These are phyloP conservation scores for Tachystola acroxantha DNA, from an alignment of 2,888 invertebrate species.

Conservation along the genomic window DNA sequence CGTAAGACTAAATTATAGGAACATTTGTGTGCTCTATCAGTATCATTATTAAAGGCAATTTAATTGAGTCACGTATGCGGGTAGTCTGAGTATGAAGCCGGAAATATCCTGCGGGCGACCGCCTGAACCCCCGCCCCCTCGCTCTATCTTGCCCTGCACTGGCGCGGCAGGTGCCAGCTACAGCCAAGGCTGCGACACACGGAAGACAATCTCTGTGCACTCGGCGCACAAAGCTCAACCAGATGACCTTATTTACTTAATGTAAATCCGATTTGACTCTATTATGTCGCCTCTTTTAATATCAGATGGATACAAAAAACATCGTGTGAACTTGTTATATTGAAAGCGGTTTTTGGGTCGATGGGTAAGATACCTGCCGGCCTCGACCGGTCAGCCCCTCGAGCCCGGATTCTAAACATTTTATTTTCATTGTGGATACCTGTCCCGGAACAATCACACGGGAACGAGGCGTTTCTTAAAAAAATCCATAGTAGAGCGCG, in stretches of 20 bases:
- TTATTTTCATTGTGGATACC: constrained; percentile 48
- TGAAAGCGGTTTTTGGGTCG: constrained; percentile 42
- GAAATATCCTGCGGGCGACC: constrained; percentile 39
- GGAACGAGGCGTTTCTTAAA: constrained; percentile 39
- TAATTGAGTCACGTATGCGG: constrained; percentile 30
- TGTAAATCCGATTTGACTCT: constrained; percentile 33
- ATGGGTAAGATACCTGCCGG: constrained; percentile 55
- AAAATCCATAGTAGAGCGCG: constrained; percentile 12
- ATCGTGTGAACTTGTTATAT: constrained; percentile 50
- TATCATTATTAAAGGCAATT: constrained; percentile 24
- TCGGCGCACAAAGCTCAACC: constrained; percentile 46
- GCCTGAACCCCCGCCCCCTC: constrained; percentile 19
- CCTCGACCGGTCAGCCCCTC: constrained; percentile 48
- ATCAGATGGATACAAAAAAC: constrained; percentile 21
- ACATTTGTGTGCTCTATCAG: too few relatives aligned
- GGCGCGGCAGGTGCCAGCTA: constrained; percentile 27
- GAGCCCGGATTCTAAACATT: constrained; percentile 43
- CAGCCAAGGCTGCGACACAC: constrained; percentile 57
- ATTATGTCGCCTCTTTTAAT: constrained; percentile 9
- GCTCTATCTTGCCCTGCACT: constrained; percentile 16
- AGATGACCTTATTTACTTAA: constrained; percentile 51
- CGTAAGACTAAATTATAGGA: too few relatives aligned
- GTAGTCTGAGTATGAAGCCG: constrained; percentile 35
- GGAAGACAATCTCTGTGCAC: constrained; percentile 71
- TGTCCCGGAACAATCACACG: constrained; percentile 62